Evolutionary conservation across 2,797 vertebrate species (phyloP).

Genomic region (Bradypodion pumilum): DNA sequence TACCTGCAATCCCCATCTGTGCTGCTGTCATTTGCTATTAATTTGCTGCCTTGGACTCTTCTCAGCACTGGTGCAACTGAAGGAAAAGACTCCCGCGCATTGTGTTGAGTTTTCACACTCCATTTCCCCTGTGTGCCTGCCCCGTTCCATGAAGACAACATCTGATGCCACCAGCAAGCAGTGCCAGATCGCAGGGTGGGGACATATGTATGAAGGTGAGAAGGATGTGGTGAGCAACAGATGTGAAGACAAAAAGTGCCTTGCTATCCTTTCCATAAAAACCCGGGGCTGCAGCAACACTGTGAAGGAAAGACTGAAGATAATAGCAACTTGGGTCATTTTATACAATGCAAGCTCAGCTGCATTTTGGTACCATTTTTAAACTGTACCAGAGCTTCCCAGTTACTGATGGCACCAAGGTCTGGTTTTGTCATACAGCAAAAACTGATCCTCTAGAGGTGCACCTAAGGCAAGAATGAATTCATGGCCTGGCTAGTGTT

Average conservation of each 20-base stretch:
- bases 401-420: no score
- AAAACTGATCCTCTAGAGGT: no score
- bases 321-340: no score
- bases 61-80: constrained; percentile 65
- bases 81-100: constrained; percentile 40
- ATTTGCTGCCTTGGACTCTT: not conserved
- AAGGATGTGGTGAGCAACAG: not conserved
- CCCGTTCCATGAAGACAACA: not conserved
- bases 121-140: constrained; percentile 67
- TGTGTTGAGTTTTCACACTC: constrained; percentile 60
- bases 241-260: fast-evolving
- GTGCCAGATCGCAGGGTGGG: constrained; percentile 72
- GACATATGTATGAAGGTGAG: constrained; percentile 67
- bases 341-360: no score
- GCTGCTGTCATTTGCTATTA: not conserved
- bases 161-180: not conserved
- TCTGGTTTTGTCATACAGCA: no score
- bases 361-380: no score
- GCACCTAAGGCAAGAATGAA: no score
- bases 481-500: no score
- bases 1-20: not conserved
- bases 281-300: not conserved
- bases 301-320: no score
- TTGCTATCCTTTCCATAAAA: not conserved
- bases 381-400: no score